A percentile compares a stretch with the other conserved stretches of the same genome.
These are phyloP conservation scores for Poliocrania exsul DNA, from an alignment of 2,797 vertebrate genomes.

Conservation along the genomic window DNA sequence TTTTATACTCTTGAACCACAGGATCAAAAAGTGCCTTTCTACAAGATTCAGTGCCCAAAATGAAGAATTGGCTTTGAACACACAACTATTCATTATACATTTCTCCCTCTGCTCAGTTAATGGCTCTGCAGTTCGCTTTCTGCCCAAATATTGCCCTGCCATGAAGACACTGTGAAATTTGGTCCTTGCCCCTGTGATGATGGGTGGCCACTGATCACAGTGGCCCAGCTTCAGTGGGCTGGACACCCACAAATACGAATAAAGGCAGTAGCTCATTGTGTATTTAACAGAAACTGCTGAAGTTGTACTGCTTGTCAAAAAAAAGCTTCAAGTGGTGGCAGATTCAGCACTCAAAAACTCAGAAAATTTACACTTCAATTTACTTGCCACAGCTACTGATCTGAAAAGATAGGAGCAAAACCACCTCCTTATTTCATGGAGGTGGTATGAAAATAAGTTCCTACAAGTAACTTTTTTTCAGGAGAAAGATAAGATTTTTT, in stretches of 20 bases:
- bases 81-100: background rate
- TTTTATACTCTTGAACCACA: background rate
- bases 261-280: background rate
- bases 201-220: background rate
- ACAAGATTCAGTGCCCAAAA: background rate
- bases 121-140: background rate
- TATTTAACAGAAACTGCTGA: background rate
- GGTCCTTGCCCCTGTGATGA: background rate
- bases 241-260: background rate
- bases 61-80: background rate
- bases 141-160: background rate
- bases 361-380: background rate
- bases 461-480: background rate
- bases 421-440: background rate
- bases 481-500: background rate
- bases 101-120: background rate
- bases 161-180: background rate
- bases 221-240: background rate
- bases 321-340: background rate
- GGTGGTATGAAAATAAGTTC: background rate
- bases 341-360: background rate
- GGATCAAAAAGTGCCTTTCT: background rate
- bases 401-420: background rate
- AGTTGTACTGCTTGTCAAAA: background rate
- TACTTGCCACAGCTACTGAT: background rate